A percentile compares a stretch with the other conserved stretches of the same genome.
Conservation (phyloP, 2,888 invertebrate species). For the Mallateleia sp. region DNA sequence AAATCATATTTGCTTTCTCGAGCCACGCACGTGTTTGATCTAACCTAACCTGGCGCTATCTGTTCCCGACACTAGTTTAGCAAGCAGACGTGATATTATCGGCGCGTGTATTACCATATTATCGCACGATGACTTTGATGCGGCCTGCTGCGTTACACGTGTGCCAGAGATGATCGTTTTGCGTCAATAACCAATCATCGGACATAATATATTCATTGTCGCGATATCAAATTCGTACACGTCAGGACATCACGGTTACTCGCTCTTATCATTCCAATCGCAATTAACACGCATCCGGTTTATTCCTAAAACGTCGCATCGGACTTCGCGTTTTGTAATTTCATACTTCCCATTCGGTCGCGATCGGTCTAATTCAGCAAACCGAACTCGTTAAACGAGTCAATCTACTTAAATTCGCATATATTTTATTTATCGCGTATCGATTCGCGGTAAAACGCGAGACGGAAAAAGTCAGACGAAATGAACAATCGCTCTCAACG, state of each 20-base stretch:
- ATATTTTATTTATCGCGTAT: too few relatives aligned
- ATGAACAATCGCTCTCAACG: too few relatives aligned
- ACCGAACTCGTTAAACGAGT: too few relatives aligned
- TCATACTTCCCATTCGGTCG: too few relatives aligned
- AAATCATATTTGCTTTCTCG: constrained; percentile 54
- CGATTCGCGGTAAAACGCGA: too few relatives aligned
- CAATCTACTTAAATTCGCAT: too few relatives aligned
- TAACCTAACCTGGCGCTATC: constrained; percentile 56
- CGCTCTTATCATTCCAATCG: not conserved
- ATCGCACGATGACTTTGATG: constrained; percentile 69
- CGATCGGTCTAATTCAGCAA: too few relatives aligned
- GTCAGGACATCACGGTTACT: constrained; percentile 3
- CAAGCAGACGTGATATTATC: constrained; percentile 68
- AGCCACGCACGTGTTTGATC: constrained; percentile 53
- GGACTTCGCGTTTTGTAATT: too few relatives aligned
- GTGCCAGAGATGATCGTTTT: constrained; percentile 57
- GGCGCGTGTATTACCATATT: constrained; percentile 72
- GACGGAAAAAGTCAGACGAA: too few relatives aligned
- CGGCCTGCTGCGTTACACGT: constrained; percentile 65
- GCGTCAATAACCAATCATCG: constrained; percentile 66
- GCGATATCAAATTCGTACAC: constrained; percentile 38
- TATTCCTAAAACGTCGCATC: too few relatives aligned
- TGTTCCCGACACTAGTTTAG: constrained; percentile 54
- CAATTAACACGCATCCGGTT: not conserved
- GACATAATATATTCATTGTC: constrained; percentile 43